Base-by-base conservation (phyloP, 2,113 vertebrate species). In the Bubo bubo region DNA sequence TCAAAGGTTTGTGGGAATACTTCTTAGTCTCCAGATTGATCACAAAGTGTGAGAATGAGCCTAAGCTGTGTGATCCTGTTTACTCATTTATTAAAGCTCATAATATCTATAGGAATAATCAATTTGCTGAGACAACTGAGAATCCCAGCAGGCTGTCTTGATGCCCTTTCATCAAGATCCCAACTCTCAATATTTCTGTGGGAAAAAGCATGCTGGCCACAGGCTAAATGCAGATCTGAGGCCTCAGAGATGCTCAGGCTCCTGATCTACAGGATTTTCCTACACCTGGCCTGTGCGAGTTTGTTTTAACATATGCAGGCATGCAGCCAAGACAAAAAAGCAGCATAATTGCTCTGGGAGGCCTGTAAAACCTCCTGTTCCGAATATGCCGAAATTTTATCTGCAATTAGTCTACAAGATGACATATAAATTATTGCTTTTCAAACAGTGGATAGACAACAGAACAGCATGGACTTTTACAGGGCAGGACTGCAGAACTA, bases 1-100 rank as follows among this genome's bases (percentile, higher is more conserved):
- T 98, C 97, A 99, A 98, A 99, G 98, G 99, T 99, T 97, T 80
- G 99, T 99, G 96, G 34, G 85, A 30, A 53, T 39, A 34, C 37
- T 28, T 72, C 27, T 70, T 62, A 27, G 24, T 26, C 22, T 79
- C n/a, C 41, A 55, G 20, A 35, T 8, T 10, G 47, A 86, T 34
- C 37, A 58, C 20, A 7, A 64, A 75, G 35, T 7, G 15, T 9
- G 52, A 84, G 50, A 43, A n/a, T 12, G 49, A 79, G 39, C 60
- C 66, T 53, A 35, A 63, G 39, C 39, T 85, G 59, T 59, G 22
- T 59, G 45, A 93, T 86, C n/a, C n/a, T 58, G 20, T 62, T 89
- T 62, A 70, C 7, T 60, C 32, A 41, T 27, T 89, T 79, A 49
- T 10, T 86, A 64, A 85, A 52, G 53, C 41, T 50, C n/a, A 14